These are phyloP conservation scores for Drosophila mercatorum DNA, from an alignment of 2,888 invertebrate species.

Conservation along the genomic window DNA sequence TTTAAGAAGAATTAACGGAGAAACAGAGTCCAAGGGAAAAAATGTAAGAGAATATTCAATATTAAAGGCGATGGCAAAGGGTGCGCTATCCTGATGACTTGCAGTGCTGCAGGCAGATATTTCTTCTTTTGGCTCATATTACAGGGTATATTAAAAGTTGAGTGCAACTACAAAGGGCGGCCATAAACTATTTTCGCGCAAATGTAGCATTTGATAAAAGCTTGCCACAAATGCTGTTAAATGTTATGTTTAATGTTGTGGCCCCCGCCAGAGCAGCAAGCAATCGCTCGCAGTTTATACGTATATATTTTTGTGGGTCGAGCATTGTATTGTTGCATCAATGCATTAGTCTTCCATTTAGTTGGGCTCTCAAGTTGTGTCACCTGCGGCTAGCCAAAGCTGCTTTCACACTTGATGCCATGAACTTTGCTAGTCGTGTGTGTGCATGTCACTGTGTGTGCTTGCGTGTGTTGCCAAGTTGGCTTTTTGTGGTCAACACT, in stretches of 20 bases:
- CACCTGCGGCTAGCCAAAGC: slow-evolving; percentile 63
- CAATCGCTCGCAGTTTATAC: slow-evolving; percentile 11
- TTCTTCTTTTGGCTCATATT: neutral
- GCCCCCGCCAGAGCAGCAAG: slow-evolving; percentile 32
- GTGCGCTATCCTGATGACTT: too few relatives aligned
- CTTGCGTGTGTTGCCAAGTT: slow-evolving; percentile 35
- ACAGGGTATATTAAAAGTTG: slow-evolving; percentile 11
- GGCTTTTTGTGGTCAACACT: slow-evolving; percentile 51
- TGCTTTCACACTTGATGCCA: slow-evolving; percentile 29
- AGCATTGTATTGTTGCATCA: slow-evolving; percentile 18
- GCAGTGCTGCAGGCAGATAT: too few relatives aligned
- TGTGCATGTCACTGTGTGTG: neutral
- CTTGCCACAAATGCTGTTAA: slow-evolving; percentile 64
- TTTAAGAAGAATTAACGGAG: too few relatives aligned
- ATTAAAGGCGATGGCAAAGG: too few relatives aligned
- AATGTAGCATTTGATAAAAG: slow-evolving; percentile 42
- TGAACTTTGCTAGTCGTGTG: slow-evolving; percentile 16
- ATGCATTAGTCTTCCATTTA: slow-evolving; percentile 22
- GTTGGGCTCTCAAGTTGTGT: slow-evolving; percentile 46
- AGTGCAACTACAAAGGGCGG: slow-evolving; percentile 40
- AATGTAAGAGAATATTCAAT: too few relatives aligned
- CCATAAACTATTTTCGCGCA: slow-evolving; percentile 63
- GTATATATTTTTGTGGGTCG: neutral
- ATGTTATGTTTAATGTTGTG: slow-evolving; percentile 60
- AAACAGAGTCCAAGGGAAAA: too few relatives aligned